These are phyloP conservation scores for Priocnemis perturbator DNA, from an alignment of 2,888 invertebrate species.

Conservation along the genomic window DNA sequence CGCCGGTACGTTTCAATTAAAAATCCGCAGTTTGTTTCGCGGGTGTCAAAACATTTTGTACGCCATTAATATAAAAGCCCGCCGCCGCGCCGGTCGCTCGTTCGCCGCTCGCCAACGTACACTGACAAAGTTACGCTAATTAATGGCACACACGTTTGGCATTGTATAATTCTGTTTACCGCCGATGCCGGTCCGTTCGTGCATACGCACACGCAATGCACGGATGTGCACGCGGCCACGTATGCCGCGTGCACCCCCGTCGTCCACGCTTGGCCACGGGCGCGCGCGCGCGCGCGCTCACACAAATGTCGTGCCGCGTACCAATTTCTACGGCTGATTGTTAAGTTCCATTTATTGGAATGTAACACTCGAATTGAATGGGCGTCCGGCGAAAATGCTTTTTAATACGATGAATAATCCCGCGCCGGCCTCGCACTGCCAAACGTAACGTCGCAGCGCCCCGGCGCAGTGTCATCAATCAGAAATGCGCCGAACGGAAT, in stretches of 20 bases:
- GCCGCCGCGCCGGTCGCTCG: constrained; percentile 14
- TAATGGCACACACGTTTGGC: constrained; percentile 53
- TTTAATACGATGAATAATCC: constrained; percentile 57
- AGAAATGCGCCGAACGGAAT: constrained; percentile 16
- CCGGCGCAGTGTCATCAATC: constrained; percentile 39
- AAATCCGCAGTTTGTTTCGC: constrained; percentile 44
- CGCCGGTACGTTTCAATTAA: constrained; percentile 46
- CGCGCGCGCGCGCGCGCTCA: constrained; percentile 18
- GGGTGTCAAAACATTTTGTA: constrained; percentile 52
- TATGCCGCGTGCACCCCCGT: too few species aligned
- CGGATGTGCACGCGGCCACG: neutral
- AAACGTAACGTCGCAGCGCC: constrained; percentile 43
- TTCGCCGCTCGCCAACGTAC: constrained; percentile 7
- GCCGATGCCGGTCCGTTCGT: constrained; percentile 17
- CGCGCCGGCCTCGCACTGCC: constrained; percentile 24
- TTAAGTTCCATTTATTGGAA: constrained; percentile 61
- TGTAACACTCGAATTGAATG: constrained; percentile 53
- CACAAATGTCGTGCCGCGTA: constrained; percentile 30
- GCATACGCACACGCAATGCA: constrained; percentile 2
- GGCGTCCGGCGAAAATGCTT: constrained; percentile 50
- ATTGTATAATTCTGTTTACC: constrained; percentile 60
- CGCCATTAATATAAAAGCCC: constrained; percentile 52
- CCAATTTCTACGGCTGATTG: constrained; percentile 56
- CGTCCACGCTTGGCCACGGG: too few species aligned
- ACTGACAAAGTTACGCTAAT: constrained; percentile 56